These are phyloP conservation scores for Scaptomyza montana DNA, from an alignment of 1,140 invertebrate genomes.

Conservation along the genomic window DNA sequence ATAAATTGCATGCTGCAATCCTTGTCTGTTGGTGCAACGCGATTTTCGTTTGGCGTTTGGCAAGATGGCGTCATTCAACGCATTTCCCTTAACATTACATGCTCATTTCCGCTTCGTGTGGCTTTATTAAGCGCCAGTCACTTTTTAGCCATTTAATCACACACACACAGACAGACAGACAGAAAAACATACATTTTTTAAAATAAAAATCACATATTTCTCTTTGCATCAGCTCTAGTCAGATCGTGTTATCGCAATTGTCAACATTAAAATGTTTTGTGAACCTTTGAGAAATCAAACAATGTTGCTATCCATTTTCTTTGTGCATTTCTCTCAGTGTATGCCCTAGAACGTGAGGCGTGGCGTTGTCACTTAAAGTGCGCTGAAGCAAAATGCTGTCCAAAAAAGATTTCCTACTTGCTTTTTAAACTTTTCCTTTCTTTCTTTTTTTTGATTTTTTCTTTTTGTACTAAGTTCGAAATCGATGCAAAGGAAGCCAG, in stretches of 20 bases:
- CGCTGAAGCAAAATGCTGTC: slow-evolving; percentile 67
- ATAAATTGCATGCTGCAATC: slow-evolving; percentile 6
- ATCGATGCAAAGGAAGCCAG: slow-evolving; percentile 29
- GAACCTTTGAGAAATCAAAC: too few species aligned
- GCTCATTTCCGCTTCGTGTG: slow-evolving; percentile 79
- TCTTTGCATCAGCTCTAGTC: too few species aligned
- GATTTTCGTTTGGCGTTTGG: slow-evolving; percentile 32
- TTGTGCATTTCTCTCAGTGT: not conserved
- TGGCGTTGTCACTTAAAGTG: slow-evolving; percentile 61
- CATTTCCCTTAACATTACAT: slow-evolving; percentile 81
- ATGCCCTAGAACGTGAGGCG: not conserved
- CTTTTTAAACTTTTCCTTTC: too few species aligned
- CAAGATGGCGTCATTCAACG: slow-evolving; percentile 76
- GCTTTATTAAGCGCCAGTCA: slow-evolving; percentile 71
- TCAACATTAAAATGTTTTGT: too few species aligned
- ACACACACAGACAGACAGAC: slow-evolving; percentile 10
- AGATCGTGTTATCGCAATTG: too few species aligned
- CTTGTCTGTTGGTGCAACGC: not conserved
- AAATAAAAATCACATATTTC: too few species aligned
- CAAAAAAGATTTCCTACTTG: slow-evolving; percentile 43
- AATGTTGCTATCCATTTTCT: too few species aligned
- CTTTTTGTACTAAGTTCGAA: slow-evolving; percentile 8
- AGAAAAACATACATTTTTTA: too few species aligned
- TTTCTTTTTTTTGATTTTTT: slow-evolving; percentile 52
- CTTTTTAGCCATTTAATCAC: slow-evolving; percentile 7